phyloP scores from a whole-genome alignment of 2,113 vertebrate genomes.

The Crotalus viridis region DNA sequence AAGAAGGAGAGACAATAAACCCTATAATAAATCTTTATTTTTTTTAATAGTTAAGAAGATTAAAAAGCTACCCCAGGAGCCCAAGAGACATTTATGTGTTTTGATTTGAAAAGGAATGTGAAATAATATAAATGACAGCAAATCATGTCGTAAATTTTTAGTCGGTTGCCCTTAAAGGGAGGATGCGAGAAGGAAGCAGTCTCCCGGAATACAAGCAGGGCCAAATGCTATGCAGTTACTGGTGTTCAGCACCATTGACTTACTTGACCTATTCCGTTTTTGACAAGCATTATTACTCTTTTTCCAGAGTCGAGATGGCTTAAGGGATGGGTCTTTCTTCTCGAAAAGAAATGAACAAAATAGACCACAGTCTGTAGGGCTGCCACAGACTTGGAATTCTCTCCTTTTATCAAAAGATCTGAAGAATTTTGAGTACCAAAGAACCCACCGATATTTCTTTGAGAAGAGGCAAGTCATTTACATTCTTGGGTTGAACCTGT shows the following conservation, averaged over 20 bases:
- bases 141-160: slow-evolving; percentile 6
- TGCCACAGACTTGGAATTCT: background rate
- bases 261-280: background rate
- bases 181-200: background rate
- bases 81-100: slow-evolving; percentile 57
- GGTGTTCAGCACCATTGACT: background rate
- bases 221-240: background rate
- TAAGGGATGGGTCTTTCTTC: background rate
- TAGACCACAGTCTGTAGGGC: background rate
- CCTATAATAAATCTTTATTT: slow-evolving; percentile 15
- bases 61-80: slow-evolving; percentile 40
- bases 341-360: background rate
- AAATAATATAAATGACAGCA: slow-evolving; percentile 22
- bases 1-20: background rate
- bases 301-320: background rate
- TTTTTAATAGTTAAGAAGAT: slow-evolving; percentile 21
- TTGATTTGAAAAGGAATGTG: slow-evolving; percentile 57
- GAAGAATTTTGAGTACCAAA: background rate
- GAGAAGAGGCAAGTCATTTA: background rate
- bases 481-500: background rate
- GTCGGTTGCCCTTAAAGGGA: slow-evolving; percentile 12
- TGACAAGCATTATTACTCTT: slow-evolving; percentile 5
- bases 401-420: background rate
- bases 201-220: background rate
- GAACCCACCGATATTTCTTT: background rate